Evolutionary conservation across 2,113 vertebrate genomes (phyloP), one percentile per base, ranked within the genome.

Genomic region (Fulmarus glacialis): DNA sequence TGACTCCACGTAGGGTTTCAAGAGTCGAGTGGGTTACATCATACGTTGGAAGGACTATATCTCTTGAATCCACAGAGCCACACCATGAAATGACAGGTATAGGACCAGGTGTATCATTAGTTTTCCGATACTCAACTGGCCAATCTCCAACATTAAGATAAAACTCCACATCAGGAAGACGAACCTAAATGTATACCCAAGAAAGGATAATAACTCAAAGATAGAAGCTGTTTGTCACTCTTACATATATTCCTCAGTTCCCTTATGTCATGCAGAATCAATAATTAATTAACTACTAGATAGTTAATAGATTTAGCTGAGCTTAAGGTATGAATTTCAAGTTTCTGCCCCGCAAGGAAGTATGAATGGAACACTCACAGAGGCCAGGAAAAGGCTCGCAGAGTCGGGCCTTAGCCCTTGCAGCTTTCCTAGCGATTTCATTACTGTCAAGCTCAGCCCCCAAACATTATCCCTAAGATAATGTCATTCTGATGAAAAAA

Each of bases 131-230:
- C 96, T 99, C 99, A 64, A 99, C 94, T 2, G 99, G 99, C 99
- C 99, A 99, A 81, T 99, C 99, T 22, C 99, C 99, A 71, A 99
- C 99, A 42, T 99, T 99, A 81, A 99, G 96, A 96, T 99, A 99
- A 96, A 99, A 99, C 96, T 99, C 99, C 73, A 99, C 97, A 52
- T 99, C 98, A 7, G 99, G 99, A 43, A 99, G 95, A 83, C 2
- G 97, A 83, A 99, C 99, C 99, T 99, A 95, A 81, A 88, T 4
- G 27, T 38, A 45, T 5, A 68, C 10, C 48, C 79, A 87, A 72
- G 64, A 79, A 56, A 80, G 45, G 52, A 40, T 11, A 89, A 8
- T 4, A 73, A 87, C 66, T 85, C 27, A n/a, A 66, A 79, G 38
- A 52, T 1, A 64, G 27, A 85, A 60, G 71, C 48, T 66, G 16